Conservation (phyloP, 2,888 invertebrate genomes). For the Arenicola marina region DNA sequence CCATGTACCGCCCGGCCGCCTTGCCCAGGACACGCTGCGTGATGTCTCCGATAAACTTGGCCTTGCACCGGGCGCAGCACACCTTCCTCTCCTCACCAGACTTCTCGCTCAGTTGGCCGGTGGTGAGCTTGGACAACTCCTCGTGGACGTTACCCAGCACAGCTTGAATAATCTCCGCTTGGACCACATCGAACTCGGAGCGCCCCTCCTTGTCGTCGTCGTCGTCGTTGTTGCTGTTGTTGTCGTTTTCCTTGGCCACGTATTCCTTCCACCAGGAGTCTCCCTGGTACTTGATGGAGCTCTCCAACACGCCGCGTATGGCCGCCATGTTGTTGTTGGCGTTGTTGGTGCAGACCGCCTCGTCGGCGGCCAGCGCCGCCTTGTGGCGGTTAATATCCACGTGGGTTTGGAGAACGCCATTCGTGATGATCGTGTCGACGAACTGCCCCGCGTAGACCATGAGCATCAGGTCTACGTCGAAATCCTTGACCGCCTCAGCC, state of each 20-base stretch:
- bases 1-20: too few relatives aligned
- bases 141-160: not conserved
- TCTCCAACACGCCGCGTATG: not conserved
- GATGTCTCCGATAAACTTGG: not conserved
- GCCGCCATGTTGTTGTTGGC: not conserved
- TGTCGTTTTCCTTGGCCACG: too few relatives aligned
- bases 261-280: not conserved
- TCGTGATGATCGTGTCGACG: constrained; percentile 23
- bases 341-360: constrained; percentile 1
- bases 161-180: not conserved
- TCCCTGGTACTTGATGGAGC: not conserved
- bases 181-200: not conserved
- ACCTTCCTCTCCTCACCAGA: not conserved
- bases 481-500: constrained; percentile 8
- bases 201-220: not conserved
- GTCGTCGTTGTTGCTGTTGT: not conserved
- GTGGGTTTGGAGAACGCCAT: constrained; percentile 20
- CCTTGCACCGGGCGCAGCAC: not conserved
- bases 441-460: constrained; percentile 21
- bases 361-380: not conserved
- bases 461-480: constrained; percentile 21
- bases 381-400: constrained; percentile 12
- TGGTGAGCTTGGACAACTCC: not conserved
- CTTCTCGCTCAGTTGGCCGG: not conserved
- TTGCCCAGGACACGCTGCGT: too few relatives aligned